phyloP scores from a whole-genome alignment of 2,888 invertebrate species.

The Rotaria magnacalcarata region DNA sequence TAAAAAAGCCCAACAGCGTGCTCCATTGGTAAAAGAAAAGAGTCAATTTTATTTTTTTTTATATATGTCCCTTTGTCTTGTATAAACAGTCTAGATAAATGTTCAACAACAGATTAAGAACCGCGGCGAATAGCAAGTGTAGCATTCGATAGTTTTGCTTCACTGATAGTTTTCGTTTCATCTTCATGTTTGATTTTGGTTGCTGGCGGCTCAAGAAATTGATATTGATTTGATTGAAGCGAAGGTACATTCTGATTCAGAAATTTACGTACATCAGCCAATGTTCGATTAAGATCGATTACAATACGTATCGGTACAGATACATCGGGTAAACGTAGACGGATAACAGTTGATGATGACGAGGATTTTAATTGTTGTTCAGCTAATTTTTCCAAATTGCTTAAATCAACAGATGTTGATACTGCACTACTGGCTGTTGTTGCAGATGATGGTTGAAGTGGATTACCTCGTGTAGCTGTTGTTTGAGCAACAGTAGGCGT shows the following conservation, averaged over 20 bases:
- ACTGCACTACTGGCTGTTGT: neutral
- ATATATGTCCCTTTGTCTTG: neutral
- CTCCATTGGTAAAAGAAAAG: neutral
- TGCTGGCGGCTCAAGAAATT: constrained; percentile 23
- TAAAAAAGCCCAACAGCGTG: neutral
- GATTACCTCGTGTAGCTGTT: neutral
- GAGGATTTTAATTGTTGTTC: neutral
- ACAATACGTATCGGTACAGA: neutral
- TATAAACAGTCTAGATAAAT: neutral
- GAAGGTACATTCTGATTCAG: neutral
- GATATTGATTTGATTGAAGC: neutral
- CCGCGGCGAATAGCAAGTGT: neutral
- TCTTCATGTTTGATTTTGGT: neutral
- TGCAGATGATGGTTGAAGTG: neutral
- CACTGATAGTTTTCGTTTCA: constrained; percentile 6
- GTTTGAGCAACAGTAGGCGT: neutral
- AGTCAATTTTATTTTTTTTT: neutral
- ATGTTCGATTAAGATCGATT: neutral
- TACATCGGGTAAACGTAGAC: neutral
- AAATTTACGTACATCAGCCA: neutral
- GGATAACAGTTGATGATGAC: neutral
- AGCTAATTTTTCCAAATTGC: neutral
- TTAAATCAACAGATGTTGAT: neutral
- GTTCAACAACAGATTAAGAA: neutral
- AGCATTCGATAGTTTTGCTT: constrained; percentile 3